phyloP scores from a whole-genome alignment of 2,888 invertebrate species.

The Byasa hedistus region DNA sequence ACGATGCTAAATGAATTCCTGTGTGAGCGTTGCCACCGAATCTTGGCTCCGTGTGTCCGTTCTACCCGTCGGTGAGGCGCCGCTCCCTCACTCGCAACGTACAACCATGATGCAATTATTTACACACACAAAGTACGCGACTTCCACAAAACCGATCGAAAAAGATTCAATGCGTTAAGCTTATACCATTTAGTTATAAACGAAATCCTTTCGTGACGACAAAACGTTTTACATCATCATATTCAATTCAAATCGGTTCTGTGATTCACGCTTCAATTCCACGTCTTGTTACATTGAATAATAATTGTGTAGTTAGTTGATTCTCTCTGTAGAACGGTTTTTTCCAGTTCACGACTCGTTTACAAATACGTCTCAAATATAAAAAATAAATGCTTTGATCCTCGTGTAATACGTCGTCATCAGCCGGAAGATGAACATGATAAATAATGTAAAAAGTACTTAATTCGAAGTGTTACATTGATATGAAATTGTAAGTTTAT shows the following conservation, averaged over 20 bases:
- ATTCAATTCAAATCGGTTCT: constrained; percentile 30
- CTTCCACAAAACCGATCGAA: constrained; percentile 35
- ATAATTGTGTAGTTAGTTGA: constrained; percentile 23
- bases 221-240: constrained; percentile 24
- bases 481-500: constrained; percentile 3
- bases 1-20: constrained; percentile 72
- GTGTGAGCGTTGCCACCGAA: constrained; percentile 60
- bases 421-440: too few species aligned
- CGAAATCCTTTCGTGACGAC: constrained; percentile 24
- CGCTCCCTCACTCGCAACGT: constrained; percentile 40
- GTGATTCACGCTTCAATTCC: constrained; percentile 29
- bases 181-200: constrained; percentile 25
- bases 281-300: constrained; percentile 29
- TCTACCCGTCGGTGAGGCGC: constrained; percentile 35
- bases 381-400: too few species aligned
- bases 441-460: too few species aligned
- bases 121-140: constrained; percentile 45
- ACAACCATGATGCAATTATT: constrained; percentile 56
- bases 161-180: constrained; percentile 25
- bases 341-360: constrained; percentile 11
- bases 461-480: neutral
- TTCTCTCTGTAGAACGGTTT: constrained; percentile 26
- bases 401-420: too few species aligned
- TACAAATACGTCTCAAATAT: neutral
- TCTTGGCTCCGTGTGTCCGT: constrained; percentile 32